Evolutionary conservation across 1,140 invertebrate genomes (phyloP), one percentile per base, ranked within the genome.

Genomic region (Trissolcus basalis): DNA sequence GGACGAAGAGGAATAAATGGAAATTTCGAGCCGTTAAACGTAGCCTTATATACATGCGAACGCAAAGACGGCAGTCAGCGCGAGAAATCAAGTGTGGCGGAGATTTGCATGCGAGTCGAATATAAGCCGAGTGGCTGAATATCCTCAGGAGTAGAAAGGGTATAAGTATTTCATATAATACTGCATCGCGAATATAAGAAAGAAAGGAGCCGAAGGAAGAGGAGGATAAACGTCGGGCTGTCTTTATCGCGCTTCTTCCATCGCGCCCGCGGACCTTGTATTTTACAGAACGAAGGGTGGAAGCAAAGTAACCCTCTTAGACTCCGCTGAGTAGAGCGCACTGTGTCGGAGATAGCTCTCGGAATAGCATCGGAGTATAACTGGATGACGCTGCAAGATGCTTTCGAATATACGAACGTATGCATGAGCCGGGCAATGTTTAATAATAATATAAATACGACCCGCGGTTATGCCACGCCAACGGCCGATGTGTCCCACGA

Each of bases 101-200:
- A 86, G 84, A 86, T 86, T 86, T 86, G 82, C 85, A 86, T 86
- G 82, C 79, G 81, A 85, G 85, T 83, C 79, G 82, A 86, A 85
- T 73, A 73, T 73, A 73, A 73, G 70, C 61, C 70, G 56, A 73
- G 61, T 67, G 61, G 70, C 70, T 73, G 85, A 85, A 86, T 85
- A 85, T 85, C 79, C 82, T 78, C 56, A 47, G 74, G 50, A 73
- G 67, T 72, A 78, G 75, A 78, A 64, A 80, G 79, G 64, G 82
- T 82, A 82, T 84, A 82, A 85, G 84, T 83, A 84, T 86, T 86
- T 83, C 80, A 85, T 83, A 83, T 83, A 82, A 85, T 82, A 77
- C 76, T 83, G 80, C 79, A 71, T 76, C 77, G 77, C 65, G 68
- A 1, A 27, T 82, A 82, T 84, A 84, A 84, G 80, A 64, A 65